Base-by-base conservation (phyloP, 2,797 vertebrate species). In the Margarornis squamiger region DNA sequence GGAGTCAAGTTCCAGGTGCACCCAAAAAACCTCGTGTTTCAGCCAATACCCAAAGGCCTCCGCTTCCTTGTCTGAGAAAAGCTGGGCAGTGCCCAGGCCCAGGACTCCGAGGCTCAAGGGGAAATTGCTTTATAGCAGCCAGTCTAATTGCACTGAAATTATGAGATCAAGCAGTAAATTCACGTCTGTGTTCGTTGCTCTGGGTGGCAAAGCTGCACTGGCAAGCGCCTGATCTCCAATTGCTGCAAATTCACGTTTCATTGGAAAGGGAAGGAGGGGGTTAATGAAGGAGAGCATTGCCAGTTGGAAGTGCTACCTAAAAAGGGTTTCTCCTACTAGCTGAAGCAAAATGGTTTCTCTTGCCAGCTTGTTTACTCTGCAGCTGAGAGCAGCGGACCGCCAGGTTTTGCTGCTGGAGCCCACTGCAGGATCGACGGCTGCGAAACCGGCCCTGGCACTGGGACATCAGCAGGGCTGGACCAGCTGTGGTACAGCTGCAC, bases 331-430 rank as follows among this genome's bases (percentile, higher is more conserved):
- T 96, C 96, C 95, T 95, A 73, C 94, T 71, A 97, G 96, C 96
- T 97, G 94, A 97, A 95, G 93, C 96, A 97, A 97, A 97, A 96
- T 96, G 95, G 96, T 97, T 97, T 97, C 96, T 95, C 95, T 95
- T 97, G 95, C 95, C 96, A 94, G 95, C 94, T 95, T 96, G 95
- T 97, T 97, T 96, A 95, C 94, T 95, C 92, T 95, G 95, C 96
- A 96, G 96, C 95, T 97, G 95, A 96, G 92, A 92, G 92, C 96
- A 90, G 93, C 6, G 12, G 76, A 72, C 82, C 24, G 92, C 96
- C 94, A 96, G 96, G 95, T 92, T 92, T 85, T 94, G 93, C 94
- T 94, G 92, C 94, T 92, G 94, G 92, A 94, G 91, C 76, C 83
- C 2, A 5, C 75, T 68, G 92, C 76, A 51, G 80, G 73, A 84